A percentile compares a stretch with the other conserved stretches of the same genome.
phyloP scores from a whole-genome alignment of 2,888 invertebrate genomes.

The Scaptomyza tumidula region DNA sequence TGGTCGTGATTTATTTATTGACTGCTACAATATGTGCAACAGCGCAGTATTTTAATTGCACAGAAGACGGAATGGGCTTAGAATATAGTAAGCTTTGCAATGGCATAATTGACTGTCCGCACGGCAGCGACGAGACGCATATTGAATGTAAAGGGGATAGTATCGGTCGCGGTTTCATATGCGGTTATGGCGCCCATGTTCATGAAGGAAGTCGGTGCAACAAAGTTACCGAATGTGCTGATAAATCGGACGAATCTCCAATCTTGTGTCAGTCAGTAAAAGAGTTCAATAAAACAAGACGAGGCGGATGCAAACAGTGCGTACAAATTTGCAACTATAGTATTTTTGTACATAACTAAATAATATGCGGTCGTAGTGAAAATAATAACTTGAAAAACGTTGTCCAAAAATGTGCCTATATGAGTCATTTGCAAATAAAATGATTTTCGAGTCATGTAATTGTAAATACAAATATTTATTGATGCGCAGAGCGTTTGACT shows the following conservation, averaged over 20 bases:
- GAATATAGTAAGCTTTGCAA: not conserved
- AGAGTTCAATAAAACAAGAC: accelerated
- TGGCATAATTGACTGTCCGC: constrained; percentile 5
- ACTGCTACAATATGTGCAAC: too few species aligned
- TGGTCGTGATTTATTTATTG: not conserved
- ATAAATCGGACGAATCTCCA: constrained; percentile 35
- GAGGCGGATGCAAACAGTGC: not conserved
- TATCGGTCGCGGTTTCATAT: constrained; percentile 1
- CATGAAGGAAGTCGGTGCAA: accelerated
- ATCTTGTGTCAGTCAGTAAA: not conserved
- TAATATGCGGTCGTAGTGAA: not conserved
- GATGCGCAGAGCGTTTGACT: too few species aligned
- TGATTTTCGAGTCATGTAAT: too few species aligned
- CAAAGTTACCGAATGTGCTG: constrained; percentile 9
- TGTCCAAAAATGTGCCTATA: too few species aligned
- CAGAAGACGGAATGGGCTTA: accelerated
- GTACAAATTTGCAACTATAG: not conserved
- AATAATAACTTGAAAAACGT: too few species aligned
- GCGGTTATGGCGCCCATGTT: constrained; percentile 8
- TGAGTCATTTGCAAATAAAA: too few species aligned
- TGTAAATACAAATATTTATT: too few species aligned
- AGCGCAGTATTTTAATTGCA: not conserved
- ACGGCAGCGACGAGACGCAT: constrained; percentile 42
- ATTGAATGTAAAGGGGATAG: too few species aligned
- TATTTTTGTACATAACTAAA: not conserved